Evolutionary conservation across 2,888 invertebrate genomes (phyloP), one percentile per base, ranked within the genome.

Genomic region (Entomobrya multifasciata): DNA sequence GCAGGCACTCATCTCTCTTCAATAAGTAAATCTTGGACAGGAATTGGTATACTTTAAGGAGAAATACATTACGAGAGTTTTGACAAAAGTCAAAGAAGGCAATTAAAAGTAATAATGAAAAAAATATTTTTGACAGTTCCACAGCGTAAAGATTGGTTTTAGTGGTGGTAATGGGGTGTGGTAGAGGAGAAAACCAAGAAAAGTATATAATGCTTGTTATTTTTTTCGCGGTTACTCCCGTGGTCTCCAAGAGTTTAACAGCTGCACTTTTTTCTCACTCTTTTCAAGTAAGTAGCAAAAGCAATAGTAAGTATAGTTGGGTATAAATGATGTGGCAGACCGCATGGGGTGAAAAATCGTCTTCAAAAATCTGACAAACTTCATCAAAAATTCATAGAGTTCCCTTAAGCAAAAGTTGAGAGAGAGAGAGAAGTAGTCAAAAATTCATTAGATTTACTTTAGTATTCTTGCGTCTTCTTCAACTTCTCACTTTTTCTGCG

Each of bases 321-420:
- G 36, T 36, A 36, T 30, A 80, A 79, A 78, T 79, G 85, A 78
- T 85, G 86, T 86, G 86, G 86, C 41, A 80, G 80, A 80, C 86
- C 86, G 80, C 86, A 86, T 80, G 86, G 86, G 86, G 86, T 80
- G 86, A 86, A 86, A 85, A 86, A 86, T 86, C 86, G 86, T 79
- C 80, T 86, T 88, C 65, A 90, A 88, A 89, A 88, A 90, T 89
- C 88, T 88, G 87, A 82, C 87, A 90, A 90, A 90, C 90, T 85
- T 78, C 78, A 90, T 90, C 85, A 90, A 90, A 89, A 89, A 90
- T 90, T 89, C 90, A 90, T 79, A 67, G 76, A 81, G 65, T 87
- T 87, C 83, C 88, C 88, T 85, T 65, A 60, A 84, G 85, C 77
- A 82, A 87, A 87, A 88, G 72, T 83, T 82, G 85, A 82, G 78